These are phyloP conservation scores for Siniperca knerii DNA, from an alignment of 2,113 vertebrate genomes.

Conservation along the genomic window DNA sequence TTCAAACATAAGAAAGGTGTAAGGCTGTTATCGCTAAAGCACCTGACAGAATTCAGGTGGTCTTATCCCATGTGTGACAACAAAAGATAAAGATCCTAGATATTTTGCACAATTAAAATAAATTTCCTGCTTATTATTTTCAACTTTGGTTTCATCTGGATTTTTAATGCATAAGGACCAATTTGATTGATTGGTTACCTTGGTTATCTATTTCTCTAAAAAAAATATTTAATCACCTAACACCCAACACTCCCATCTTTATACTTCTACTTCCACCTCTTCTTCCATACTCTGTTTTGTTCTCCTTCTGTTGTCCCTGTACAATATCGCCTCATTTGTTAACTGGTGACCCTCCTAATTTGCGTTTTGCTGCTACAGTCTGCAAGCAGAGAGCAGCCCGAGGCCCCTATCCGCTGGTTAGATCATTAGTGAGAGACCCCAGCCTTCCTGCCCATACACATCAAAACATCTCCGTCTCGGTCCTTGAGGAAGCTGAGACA, in stretches of 20 bases:
- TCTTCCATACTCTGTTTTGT: not conserved
- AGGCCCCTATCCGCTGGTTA: constrained; percentile 39
- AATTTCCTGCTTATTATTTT: not conserved
- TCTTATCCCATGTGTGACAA: too few species aligned
- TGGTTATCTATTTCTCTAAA: not conserved
- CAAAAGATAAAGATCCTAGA: too few species aligned
- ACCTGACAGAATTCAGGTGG: not conserved
- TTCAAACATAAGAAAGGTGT: too few species aligned
- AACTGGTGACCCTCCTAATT: constrained; percentile 50
- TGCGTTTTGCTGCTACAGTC: constrained; percentile 44
- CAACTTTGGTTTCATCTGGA: not conserved
- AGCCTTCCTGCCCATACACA: constrained; percentile 34
- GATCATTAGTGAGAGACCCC: constrained; percentile 55
- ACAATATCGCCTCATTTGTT: constrained; percentile 50
- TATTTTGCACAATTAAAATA: not conserved
- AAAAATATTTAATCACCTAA: not conserved
- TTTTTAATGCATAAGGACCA: not conserved
- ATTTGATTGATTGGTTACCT: not conserved
- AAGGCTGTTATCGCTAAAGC: not conserved
- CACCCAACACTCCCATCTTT: not conserved
- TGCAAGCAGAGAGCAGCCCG: constrained; percentile 23
- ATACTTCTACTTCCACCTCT: constrained; percentile 1
- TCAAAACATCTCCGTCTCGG: constrained; percentile 53
- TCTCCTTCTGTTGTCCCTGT: constrained; percentile 15
- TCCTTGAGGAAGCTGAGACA: constrained; percentile 57